Conservation (phyloP, 2,113 vertebrate genomes). For the Tachycineta bicolor region DNA sequence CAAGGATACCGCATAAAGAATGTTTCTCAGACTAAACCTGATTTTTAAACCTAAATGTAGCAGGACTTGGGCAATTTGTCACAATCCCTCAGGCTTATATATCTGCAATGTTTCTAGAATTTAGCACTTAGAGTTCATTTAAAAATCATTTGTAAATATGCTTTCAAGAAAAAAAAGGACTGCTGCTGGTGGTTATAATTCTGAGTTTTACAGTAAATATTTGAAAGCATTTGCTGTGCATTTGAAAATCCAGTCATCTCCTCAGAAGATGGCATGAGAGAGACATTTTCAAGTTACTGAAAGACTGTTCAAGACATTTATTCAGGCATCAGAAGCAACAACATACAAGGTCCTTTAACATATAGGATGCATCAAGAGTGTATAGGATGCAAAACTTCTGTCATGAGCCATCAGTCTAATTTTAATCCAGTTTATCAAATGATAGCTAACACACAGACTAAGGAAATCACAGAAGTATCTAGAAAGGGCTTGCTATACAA, state of each 20-base stretch:
- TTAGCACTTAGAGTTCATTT: not conserved
- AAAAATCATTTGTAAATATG: not conserved
- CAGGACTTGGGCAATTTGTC: not conserved
- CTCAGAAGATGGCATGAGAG: not conserved
- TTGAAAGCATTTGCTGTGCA: not conserved
- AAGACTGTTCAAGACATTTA: not conserved
- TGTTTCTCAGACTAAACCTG: not conserved
- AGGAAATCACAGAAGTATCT: not conserved
- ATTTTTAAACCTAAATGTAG: not conserved
- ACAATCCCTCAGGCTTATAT: not conserved
- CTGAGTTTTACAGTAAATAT: not conserved
- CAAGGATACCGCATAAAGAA: not conserved
- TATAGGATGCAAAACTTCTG: not conserved
- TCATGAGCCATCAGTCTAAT: not conserved
- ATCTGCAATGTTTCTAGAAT: not conserved
- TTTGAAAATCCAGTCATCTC: not conserved
- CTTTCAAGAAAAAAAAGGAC: not conserved
- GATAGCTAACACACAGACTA: not conserved
- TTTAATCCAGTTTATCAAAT: not conserved
- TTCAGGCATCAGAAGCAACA: not conserved
- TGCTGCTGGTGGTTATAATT: not conserved
- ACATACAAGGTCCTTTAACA: not conserved
- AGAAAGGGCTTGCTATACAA: not conserved
- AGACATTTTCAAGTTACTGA: not conserved
- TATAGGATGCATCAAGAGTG: not conserved